Percentiles rank a stretch among this genome's conserved stretches.
Conservation (phyloP, 2,888 invertebrate species). For the Sarcophaga caerulescens region DNA sequence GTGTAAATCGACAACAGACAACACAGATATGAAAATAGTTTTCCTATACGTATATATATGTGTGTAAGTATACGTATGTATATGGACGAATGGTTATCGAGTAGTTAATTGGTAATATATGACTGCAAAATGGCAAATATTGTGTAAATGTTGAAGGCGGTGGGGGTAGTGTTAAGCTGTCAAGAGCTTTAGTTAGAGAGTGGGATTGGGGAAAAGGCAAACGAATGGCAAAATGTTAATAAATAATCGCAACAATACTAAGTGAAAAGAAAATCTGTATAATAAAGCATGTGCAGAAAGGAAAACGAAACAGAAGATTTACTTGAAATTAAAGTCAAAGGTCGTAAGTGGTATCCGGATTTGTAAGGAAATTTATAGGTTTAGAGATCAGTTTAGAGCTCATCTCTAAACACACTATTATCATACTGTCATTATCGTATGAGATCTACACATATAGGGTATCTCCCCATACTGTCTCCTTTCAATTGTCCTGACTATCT, state of each 20-base stretch:
- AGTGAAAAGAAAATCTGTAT: background rate
- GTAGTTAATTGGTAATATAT: constrained; percentile 68
- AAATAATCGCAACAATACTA: background rate
- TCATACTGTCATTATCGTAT: no score
- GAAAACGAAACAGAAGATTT: no score
- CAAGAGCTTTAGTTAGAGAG: no score
- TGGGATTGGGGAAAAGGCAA: background rate
- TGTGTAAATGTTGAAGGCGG: background rate
- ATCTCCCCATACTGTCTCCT: no score
- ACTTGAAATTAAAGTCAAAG: no score
- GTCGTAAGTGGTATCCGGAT: no score
- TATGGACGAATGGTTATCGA: constrained; percentile 62
- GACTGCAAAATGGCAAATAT: constrained; percentile 51
- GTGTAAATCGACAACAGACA: constrained; percentile 26
- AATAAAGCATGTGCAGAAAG: background rate
- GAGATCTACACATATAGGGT: no score
- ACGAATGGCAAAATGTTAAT: background rate
- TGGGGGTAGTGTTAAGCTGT: no score
- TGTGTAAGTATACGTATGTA: background rate
- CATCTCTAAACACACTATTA: no score
- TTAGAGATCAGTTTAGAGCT: no score
- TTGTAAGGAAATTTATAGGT: no score
- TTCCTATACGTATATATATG: background rate
- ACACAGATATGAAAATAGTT: constrained; percentile 50
- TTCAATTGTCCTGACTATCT: no score